phyloP scores from a whole-genome alignment of 1,140 invertebrate genomes.

The Heliconius hermathena region DNA sequence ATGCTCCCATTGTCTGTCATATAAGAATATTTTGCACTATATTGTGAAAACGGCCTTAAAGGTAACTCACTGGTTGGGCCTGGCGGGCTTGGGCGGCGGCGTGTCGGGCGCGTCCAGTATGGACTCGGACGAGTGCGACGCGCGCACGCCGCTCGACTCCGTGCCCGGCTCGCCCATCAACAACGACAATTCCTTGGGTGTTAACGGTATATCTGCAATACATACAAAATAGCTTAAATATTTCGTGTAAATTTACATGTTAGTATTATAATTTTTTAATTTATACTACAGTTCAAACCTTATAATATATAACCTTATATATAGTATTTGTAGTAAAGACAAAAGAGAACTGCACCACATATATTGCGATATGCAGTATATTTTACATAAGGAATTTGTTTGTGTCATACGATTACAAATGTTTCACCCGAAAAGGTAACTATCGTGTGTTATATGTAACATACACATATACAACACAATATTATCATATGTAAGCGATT shows the following conservation, averaged over 20 bases:
- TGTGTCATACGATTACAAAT: constrained; percentile 1
- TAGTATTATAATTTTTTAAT: not conserved
- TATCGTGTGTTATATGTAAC: not conserved
- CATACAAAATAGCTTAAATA: not conserved
- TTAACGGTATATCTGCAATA: constrained; percentile 89
- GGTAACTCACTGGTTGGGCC: constrained; percentile 85
- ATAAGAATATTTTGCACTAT: too few species aligned
- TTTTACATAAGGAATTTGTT: not conserved
- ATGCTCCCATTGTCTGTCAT: too few species aligned
- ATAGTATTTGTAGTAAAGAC: not conserved
- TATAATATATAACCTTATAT: not conserved
- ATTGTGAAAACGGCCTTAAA: too few species aligned
- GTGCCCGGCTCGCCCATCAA: constrained; percentile 77
- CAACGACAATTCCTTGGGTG: constrained; percentile 88
- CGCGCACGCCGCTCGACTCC: constrained; percentile 64
- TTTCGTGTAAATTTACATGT: not conserved
- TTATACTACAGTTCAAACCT: not conserved
- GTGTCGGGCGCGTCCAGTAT: constrained; percentile 81
- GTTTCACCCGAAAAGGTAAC: not conserved
- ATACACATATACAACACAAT: not conserved
- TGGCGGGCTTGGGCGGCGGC: constrained; percentile 93
- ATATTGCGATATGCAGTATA: not conserved
- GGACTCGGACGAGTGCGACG: constrained; percentile 89
- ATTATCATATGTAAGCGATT: not conserved
- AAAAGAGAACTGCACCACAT: not conserved